phyloP scores from a whole-genome alignment of 1,140 invertebrate species.

The Druon quercuslanigerum region DNA sequence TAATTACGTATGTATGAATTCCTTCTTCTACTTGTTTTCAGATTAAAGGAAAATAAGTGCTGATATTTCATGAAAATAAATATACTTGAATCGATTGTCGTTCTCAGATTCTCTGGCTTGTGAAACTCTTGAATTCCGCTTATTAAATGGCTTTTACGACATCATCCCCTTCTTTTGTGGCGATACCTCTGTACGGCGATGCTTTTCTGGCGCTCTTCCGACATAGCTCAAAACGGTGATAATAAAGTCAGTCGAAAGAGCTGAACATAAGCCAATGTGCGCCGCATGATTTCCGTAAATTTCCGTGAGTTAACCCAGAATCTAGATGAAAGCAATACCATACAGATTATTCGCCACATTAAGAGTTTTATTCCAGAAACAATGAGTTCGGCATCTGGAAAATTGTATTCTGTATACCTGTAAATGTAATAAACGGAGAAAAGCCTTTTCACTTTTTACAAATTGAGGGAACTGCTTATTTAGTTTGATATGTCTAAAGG shows the following conservation, averaged over 20 bases:
- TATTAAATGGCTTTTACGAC: background rate
- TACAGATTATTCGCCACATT: constrained; percentile 82
- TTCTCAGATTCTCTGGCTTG: too few species aligned
- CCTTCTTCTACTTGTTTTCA: too few species aligned
- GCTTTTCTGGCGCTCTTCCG: constrained; percentile 69
- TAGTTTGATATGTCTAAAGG: too few species aligned
- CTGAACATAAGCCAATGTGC: constrained; percentile 68
- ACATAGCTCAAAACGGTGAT: constrained; percentile 76
- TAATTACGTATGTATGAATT: too few species aligned
- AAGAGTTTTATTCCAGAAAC: constrained; percentile 78
- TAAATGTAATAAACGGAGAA: too few species aligned
- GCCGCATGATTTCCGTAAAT: constrained; percentile 58
- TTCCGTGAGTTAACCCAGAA: constrained; percentile 57
- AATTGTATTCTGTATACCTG: constrained; percentile 83
- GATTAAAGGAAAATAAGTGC: too few species aligned
- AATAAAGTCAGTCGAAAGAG: constrained; percentile 74
- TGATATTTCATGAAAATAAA: too few species aligned
- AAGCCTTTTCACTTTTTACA: too few species aligned
- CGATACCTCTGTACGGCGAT: constrained; percentile 39
- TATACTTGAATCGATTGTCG: too few species aligned
- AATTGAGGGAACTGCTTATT: too few species aligned
- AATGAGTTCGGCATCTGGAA: constrained; percentile 82
- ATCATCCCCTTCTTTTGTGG: background rate
- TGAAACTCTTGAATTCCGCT: too few species aligned
- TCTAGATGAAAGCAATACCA: constrained; percentile 77